Evolutionary conservation across 2,113 vertebrate genomes (phyloP), one percentile per base, ranked within the genome.

Genomic region (Thomomys bottae): DNA sequence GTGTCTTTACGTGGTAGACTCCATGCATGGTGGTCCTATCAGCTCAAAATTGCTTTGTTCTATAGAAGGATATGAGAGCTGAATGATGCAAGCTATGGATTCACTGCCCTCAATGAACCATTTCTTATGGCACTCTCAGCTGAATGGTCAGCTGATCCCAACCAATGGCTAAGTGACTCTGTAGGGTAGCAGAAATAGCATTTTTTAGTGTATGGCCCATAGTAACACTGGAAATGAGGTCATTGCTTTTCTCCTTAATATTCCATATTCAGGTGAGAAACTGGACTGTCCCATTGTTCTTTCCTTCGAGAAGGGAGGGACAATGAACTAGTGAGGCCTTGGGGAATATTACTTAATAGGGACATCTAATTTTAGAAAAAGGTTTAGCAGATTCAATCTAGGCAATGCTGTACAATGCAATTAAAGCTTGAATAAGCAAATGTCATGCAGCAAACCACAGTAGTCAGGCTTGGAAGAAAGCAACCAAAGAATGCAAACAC

Each of bases 361-460:
- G 49, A 9, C 11, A 59, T 21, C 38, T 59, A 30, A 81, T 59
- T 85, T 76, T 67, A 79, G 8, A 63, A 34, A 73, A 68, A 49
- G 1, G 4, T 34, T 12, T 49, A 59, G 12, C 4, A 21, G 5
- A 20, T 28, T 9, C 45, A 57, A 57, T 49, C 42, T n/a, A 68
- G 57, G 5, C 36, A 4, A 24, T 15, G 8, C 14, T 5, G 0
- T 84, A 45, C 8, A 32, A 3, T 45, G 6, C 11, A n/a, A 34
- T 3, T 66, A 28, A 87, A 7, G 89, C 12, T 21, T 59, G 49
- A 61, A 30, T 24, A 84, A 76, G 26, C 38, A 59, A 45, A 63
- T 0, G 3, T 24, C 7, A 2, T 40, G n/a, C 6, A 17, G 36
- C 36, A 49, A 26, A 32, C 32, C 10, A 28, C 1, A 3, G 23